Evolutionary conservation across 2,797 vertebrate genomes (phyloP).

Genomic region (Cynodonichthys magdalenae): DNA sequence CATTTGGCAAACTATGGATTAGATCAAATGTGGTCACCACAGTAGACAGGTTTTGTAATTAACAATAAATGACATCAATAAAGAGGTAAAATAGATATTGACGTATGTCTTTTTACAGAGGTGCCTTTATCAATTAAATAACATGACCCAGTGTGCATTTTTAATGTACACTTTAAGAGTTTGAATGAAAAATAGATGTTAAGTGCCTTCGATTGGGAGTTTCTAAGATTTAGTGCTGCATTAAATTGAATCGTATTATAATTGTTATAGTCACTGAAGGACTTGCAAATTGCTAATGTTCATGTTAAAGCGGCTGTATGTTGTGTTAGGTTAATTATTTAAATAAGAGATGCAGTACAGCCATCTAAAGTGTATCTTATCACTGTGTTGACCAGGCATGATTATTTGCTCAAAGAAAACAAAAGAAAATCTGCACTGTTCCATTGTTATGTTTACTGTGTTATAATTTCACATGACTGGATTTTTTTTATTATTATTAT

Average conservation of each 20-base stretch:
- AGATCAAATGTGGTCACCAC: too few relatives aligned
- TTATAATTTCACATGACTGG: too few relatives aligned
- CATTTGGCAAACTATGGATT: too few relatives aligned
- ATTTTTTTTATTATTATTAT: too few relatives aligned
- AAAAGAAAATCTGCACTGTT: too few relatives aligned
- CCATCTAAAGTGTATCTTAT: constrained; percentile 8
- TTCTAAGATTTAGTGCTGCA: constrained; percentile 20
- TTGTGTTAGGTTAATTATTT: constrained; percentile 13
- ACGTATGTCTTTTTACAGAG: background rate
- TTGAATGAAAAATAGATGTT: constrained; percentile 29
- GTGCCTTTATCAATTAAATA: constrained; percentile 64
- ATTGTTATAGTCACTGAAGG: constrained; percentile 3
- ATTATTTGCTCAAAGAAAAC: too few relatives aligned
- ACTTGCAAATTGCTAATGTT: background rate
- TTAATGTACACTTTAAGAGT: constrained; percentile 31
- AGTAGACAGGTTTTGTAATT: too few relatives aligned
- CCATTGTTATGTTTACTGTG: too few relatives aligned
- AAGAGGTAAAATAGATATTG: too few relatives aligned
- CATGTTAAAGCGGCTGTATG: constrained; percentile 1
- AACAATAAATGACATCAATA: too few relatives aligned
- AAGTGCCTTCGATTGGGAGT: constrained; percentile 66
- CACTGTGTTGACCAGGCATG: too few relatives aligned
- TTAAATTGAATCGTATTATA: constrained; percentile 20
- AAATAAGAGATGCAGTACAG: constrained; percentile 16
- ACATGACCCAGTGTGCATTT: constrained; percentile 23